Evolutionary conservation across 2,888 invertebrate species (phyloP).

Genomic region (Pterobdella sp.): DNA sequence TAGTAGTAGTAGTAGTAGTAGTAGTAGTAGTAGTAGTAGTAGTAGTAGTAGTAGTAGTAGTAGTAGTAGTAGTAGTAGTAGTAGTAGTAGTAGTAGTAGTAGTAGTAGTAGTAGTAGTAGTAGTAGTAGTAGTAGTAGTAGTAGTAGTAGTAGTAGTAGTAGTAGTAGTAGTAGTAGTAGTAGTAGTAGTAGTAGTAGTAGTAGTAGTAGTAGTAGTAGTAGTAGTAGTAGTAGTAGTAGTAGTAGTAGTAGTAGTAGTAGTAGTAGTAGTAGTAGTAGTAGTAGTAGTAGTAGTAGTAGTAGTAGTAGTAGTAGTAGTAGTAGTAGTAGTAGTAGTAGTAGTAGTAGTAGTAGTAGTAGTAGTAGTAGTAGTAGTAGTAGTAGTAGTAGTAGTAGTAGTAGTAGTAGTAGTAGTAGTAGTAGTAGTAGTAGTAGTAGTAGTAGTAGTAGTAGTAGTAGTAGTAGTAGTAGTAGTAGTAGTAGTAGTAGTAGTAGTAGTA

Average conservation of each 20-base stretch:
- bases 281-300: background rate
- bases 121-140: background rate
- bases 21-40: background rate
- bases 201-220: background rate
- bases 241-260: background rate
- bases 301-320: background rate
- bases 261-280: background rate
- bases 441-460: constrained; percentile 4
- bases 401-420: constrained; percentile 13
- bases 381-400: constrained; percentile 2
- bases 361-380: constrained; percentile 10
- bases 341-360: background rate
- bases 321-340: background rate
- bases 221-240: background rate
- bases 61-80: background rate
- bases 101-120: background rate
- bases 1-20: background rate
- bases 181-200: background rate
- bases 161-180: background rate
- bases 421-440: constrained; percentile 9
- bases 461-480: constrained; percentile 10
- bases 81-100: background rate
- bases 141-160: background rate
- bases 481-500: constrained; percentile 16
- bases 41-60: background rate